Evolutionary conservation across 23 tunicate species (phyloP).

Genomic region (Oikopleura dioica): DNA sequence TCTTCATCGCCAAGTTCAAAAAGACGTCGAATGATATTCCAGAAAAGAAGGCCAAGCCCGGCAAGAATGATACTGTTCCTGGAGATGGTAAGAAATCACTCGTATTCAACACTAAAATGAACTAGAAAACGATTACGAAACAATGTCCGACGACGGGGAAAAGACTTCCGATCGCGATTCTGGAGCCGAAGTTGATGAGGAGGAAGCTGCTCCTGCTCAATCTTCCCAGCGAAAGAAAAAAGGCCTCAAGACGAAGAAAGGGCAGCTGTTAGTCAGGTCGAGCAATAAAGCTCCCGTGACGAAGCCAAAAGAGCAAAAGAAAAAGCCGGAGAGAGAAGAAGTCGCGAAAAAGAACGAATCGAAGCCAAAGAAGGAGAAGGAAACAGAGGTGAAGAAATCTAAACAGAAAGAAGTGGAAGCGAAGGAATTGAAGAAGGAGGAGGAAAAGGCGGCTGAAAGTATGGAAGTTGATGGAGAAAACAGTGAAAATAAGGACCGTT

Average conservation of each 20-base stretch:
- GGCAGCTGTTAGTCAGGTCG: background rate
- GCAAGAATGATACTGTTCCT: conserved; percentile 2
- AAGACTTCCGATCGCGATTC: conserved; percentile 10
- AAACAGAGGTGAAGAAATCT: background rate
- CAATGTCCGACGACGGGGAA: background rate
- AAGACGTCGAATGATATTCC: conserved; percentile 80
- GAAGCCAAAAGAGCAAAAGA: background rate
- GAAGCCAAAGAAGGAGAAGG: background rate
- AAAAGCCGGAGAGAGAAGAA: background rate
- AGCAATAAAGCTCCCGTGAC: background rate
- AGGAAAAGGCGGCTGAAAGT: background rate
- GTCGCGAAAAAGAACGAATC: background rate
- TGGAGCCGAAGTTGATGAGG: background rate
- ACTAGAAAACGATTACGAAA: background rate
- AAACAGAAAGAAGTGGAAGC: background rate
- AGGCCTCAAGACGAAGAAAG: conserved; percentile 6
- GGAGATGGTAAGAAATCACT: background rate
- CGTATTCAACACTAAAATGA: background rate
- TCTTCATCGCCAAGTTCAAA: conserved; percentile 83
- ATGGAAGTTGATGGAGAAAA: background rate
- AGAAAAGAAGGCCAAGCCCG: conserved; percentile 9
- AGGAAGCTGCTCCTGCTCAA: background rate
- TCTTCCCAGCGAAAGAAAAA: too few relatives aligned
- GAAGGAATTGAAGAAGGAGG: background rate
- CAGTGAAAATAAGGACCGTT: too few relatives aligned